phyloP scores from a whole-genome alignment of 2,888 invertebrate species.

The Sympetrum striolatum region DNA sequence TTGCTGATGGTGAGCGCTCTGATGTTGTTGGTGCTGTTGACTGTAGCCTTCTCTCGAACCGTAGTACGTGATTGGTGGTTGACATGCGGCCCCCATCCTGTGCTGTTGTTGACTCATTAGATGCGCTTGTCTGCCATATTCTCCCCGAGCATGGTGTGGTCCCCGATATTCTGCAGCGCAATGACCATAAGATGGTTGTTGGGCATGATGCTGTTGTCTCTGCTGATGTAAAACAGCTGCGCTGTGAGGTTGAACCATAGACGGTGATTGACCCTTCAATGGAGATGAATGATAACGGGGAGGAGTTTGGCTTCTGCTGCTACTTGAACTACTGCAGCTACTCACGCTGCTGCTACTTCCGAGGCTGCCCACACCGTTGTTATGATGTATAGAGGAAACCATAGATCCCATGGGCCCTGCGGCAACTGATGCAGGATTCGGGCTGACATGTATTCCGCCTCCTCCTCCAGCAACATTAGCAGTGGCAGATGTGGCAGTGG shows the following conservation, averaged over 20 bases:
- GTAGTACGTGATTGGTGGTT: conserved; percentile 31
- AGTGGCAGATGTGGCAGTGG: conserved; percentile 25
- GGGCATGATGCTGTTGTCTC: conserved; percentile 54
- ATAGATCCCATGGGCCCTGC: conserved; percentile 50
- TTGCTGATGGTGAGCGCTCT: conserved; percentile 62
- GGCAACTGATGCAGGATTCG: conserved; percentile 65
- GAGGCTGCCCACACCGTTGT: conserved; percentile 44
- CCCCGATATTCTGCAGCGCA: conserved; percentile 19
- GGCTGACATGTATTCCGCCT: conserved; percentile 58
- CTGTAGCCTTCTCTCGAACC: conserved; percentile 50
- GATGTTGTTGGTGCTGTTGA: conserved; percentile 62
- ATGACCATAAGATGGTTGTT: conserved; percentile 52
- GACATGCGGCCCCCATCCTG: neutral
- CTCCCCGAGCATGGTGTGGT: neutral
- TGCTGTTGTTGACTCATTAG: neutral
- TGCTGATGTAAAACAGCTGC: conserved; percentile 52
- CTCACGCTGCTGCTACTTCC: conserved; percentile 51
- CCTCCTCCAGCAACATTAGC: conserved; percentile 1
- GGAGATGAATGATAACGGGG: conserved; percentile 59
- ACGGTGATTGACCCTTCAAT: conserved; percentile 55
- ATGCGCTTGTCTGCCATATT: neutral
- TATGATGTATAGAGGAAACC: conserved; percentile 14
- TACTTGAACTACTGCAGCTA: conserved; percentile 55
- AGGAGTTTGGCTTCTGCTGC: conserved; percentile 65
- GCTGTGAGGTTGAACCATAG: conserved; percentile 63